Evolutionary conservation across 2,113 vertebrate genomes (phyloP).

Genomic region (Petrocephalus zakoni): DNA sequence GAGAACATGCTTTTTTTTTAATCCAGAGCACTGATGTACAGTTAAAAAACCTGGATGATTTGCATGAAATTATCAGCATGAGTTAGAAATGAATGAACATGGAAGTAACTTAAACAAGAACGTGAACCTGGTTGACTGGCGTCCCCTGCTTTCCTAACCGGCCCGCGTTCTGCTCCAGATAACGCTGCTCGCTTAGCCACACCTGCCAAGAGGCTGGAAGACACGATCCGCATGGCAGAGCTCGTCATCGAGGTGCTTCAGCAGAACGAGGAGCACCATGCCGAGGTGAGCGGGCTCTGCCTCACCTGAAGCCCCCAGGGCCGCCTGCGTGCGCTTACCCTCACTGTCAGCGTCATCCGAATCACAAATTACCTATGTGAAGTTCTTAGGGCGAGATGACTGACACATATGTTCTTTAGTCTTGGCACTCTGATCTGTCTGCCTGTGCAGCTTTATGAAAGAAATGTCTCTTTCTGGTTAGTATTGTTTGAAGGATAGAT

Average conservation of each 20-base stretch:
- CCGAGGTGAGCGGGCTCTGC: constrained; percentile 82
- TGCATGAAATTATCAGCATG: constrained; percentile 23
- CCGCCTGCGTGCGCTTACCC: constrained; percentile 31
- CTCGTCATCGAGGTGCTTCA: constrained; percentile 98
- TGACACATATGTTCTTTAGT: not conserved
- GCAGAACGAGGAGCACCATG: constrained; percentile 97
- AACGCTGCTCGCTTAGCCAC: constrained; percentile 98
- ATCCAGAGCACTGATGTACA: not conserved
- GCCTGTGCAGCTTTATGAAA: not conserved
- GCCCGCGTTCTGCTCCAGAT: constrained; percentile 91
- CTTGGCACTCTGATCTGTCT: not conserved
- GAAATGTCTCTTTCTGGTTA: not conserved
- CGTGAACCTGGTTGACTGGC: constrained; percentile 27
- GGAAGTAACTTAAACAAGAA: not conserved
- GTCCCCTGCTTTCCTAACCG: constrained; percentile 61
- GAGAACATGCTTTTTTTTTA: not conserved
- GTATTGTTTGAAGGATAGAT: not conserved
- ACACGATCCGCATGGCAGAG: constrained; percentile 96
- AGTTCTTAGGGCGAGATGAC: not conserved
- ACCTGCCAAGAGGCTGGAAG: constrained; percentile 99
- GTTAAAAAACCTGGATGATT: not conserved
- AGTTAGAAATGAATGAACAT: not conserved
- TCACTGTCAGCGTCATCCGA: not conserved
- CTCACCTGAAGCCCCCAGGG: not conserved
- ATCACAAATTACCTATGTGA: not conserved